A percentile compares a stretch with the other conserved stretches of the same genome.
phyloP scores from a whole-genome alignment of 2,797 vertebrate species.

The Adrianichthys oophorus region DNA sequence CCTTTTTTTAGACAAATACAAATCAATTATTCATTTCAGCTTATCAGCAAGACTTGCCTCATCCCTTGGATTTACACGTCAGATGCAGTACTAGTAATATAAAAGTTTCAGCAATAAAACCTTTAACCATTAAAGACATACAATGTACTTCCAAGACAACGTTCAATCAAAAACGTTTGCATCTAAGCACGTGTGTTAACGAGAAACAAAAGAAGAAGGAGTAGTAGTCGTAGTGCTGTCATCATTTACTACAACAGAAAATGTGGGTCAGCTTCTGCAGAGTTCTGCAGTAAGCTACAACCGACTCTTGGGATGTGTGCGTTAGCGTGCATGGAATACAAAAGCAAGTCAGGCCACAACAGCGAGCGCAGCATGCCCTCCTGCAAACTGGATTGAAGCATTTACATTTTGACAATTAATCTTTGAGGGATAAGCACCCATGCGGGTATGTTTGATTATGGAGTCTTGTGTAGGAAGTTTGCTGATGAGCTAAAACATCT shows the following conservation, averaged over 20 bases:
- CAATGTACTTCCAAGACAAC: constrained; percentile 1
- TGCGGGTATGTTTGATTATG: not conserved
- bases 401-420: not conserved
- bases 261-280: constrained; percentile 68
- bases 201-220: constrained; percentile 11
- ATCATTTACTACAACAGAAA: constrained; percentile 52
- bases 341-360: constrained; percentile 10
- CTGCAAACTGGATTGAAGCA: not conserved
- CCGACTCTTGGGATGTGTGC: constrained; percentile 23
- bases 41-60: constrained; percentile 37
- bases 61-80: constrained; percentile 19
- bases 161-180: not conserved
- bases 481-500: constrained; percentile 18
- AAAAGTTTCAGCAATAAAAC: constrained; percentile 10
- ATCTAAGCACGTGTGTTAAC: not conserved
- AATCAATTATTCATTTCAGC: constrained; percentile 39
- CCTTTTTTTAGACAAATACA: constrained; percentile 1
- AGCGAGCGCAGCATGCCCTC: not conserved
- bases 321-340: constrained; percentile 16
- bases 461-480: not conserved
- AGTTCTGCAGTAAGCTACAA: constrained; percentile 38
- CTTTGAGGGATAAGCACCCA: not conserved
- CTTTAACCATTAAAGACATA: constrained; percentile 12
- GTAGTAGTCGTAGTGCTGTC: constrained; percentile 41
- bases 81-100: constrained; percentile 11